A percentile compares a stretch with the other conserved stretches of the same genome.
Conservation (phyloP, 2,888 invertebrate species). For the Pollenia angustigena region DNA sequence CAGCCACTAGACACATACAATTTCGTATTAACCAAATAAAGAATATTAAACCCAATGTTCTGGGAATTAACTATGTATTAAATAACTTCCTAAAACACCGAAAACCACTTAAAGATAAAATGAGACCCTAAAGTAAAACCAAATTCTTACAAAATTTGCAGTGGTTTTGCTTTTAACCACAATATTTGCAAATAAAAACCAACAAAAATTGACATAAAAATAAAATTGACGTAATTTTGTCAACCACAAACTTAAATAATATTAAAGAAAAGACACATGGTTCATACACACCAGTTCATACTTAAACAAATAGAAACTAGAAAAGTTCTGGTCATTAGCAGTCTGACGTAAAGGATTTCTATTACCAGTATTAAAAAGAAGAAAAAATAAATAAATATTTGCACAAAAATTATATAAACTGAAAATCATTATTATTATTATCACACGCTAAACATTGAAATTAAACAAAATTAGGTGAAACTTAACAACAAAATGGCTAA, state of each 20-base stretch:
- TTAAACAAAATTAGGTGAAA: background rate
- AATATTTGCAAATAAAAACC: background rate
- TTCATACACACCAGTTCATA: too few relatives aligned
- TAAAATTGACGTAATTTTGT: conserved; percentile 6
- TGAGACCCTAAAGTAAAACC: background rate
- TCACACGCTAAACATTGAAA: background rate
- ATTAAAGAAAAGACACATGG: background rate
- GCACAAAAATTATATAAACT: background rate
- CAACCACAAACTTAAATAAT: conserved; percentile 8
- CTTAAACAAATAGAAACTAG: background rate
- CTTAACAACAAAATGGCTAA: background rate
- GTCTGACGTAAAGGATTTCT: conserved; percentile 19
- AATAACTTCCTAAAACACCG: background rate
- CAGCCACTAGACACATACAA: too few relatives aligned
- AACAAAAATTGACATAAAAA: background rate
- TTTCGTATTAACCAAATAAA: too few relatives aligned
- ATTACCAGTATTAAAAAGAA: conserved; percentile 16
- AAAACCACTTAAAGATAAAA: background rate
- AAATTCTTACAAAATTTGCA: background rate
- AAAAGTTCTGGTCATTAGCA: conserved; percentile 35
- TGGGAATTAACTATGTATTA: too few relatives aligned
- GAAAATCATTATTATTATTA: background rate
- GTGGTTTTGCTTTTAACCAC: background rate
- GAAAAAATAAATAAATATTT: conserved; percentile 32
- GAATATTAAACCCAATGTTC: too few relatives aligned